Evolutionary conservation across 2,888 invertebrate species (phyloP), one percentile per base, ranked within the genome.

Genomic region (Epirrhoe alternata): DNA sequence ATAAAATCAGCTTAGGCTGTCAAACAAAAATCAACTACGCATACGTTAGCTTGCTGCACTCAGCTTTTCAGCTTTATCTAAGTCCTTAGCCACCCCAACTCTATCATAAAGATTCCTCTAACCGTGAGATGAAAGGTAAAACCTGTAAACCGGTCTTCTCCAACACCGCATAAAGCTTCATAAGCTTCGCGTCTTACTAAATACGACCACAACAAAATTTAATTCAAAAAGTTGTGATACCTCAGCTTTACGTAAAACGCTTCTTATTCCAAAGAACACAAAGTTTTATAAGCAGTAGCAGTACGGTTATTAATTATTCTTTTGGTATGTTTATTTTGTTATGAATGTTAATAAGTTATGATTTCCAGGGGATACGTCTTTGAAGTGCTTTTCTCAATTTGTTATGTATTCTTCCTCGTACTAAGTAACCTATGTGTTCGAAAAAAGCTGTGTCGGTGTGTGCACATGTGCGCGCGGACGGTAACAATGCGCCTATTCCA

Each of bases 401-500:
- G 31, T 42, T 24, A 52, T 12, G 30, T 10, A 12, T 10, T 31
- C 31, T 16, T n/a, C 30, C 12, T 10, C 24, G 14, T 30, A 38
- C 16, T 33, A 17, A 57, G 31, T 59, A 60, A 62, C 31, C 16
- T 10, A 42, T 62, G 45, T 65, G 50, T 58, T 62, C 54, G 61
- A 64, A n/a, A 61, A 60, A 49, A 57, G 45, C 61, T 68, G 64
- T 61, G 57, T 45, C 30, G 58, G 51, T 56, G 52, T 31, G 64
- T 67, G 68, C 73, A 73, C 68, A 68, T 68, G 70, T 67, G 70
- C 53, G 64, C 61, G 55, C 52, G 64, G 38, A 47, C 61, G 55
- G 54, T 58, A 66, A 74, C 71, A 72, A 74, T 74, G 71, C 64
- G 65, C 58, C 55, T 55, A 70, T 69, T 69, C 61, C 59, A 35